Evolutionary conservation across 2,888 invertebrate genomes (phyloP), one percentile per base, ranked within the genome.

Genomic region (Catocala fraxini): DNA sequence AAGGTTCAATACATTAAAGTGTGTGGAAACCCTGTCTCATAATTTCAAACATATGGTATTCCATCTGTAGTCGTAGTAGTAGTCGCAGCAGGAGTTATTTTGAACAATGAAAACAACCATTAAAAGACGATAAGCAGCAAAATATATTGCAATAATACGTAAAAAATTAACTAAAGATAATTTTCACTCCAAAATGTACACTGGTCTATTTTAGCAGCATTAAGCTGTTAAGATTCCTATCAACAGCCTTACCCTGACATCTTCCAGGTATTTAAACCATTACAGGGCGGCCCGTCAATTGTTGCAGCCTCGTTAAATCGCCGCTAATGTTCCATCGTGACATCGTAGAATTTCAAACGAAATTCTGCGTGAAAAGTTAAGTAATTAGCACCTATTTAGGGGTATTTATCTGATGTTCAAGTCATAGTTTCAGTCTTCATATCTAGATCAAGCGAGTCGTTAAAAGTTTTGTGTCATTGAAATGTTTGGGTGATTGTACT

Each of bases 361-460:
- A 73, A 74, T 65, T 68, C 57, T 66, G 59, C 55, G 59, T 65
- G 53, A 58, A 74, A 81, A 80, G 69, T 80, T 77, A 63, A 64
- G 71, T 68, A 72, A 79, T 80, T 79, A 81, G 60, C 47, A 59
- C 51, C 58, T 55, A 49, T 65, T 70, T 75, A 53, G 9, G 51
- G 45, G 57, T 65, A 64, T 71, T 64, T 58, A 55, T 54, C 57
- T 60, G 25, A 48, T 55, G 53, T 15, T 63, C 41, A 49, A 33
- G 47, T 58, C 63, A 70, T 67, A 74, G 66, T 73, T 73, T 51
- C 51, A 10, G 15, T 25, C 41, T 56, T 56, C 15, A 11, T 33
- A 33, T 56, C 57, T 51, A 45, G 57, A 39, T 57, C 13, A 5
- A 10, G 13, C 4, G 34, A 5, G 11, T 39, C 33, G 25, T 51